phyloP scores from a whole-genome alignment of 2,797 vertebrate species.

The Enteromius argenteus region DNA sequence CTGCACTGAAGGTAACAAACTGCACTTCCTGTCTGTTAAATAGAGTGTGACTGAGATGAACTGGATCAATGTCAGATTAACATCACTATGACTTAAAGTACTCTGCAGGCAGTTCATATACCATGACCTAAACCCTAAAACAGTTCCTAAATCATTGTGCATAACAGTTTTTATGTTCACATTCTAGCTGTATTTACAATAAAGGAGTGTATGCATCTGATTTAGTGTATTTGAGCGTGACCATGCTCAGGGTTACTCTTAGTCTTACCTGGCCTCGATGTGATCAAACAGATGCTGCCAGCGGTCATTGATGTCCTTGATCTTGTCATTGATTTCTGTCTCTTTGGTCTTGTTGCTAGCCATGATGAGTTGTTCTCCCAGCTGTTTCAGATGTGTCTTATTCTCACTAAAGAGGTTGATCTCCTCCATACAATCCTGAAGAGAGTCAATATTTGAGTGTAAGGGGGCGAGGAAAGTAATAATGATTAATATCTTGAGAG shows the following conservation, averaged over 20 bases:
- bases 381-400: constrained; percentile 83
- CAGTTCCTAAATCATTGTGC: neutral
- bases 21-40: neutral
- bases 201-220: neutral
- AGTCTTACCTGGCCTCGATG: constrained; percentile 87
- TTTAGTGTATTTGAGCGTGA: neutral
- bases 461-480: neutral
- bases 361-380: constrained; percentile 85
- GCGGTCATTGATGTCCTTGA: constrained; percentile 88
- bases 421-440: constrained; percentile 88
- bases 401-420: constrained; percentile 86
- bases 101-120: neutral
- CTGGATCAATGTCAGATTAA: neutral
- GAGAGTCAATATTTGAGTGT: neutral
- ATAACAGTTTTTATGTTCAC: neutral
- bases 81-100: neutral
- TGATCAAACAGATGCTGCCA: constrained; percentile 96
- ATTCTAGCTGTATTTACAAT: neutral
- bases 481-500: neutral
- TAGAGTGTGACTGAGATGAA: constrained; percentile 5
- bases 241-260: neutral
- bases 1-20: neutral
- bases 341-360: constrained; percentile 87
- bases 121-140: neutral
- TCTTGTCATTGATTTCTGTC: constrained; percentile 88